These are phyloP conservation scores for Oedothorax gibbosus DNA, from an alignment of 1,140 invertebrate genomes.

Conservation along the genomic window DNA sequence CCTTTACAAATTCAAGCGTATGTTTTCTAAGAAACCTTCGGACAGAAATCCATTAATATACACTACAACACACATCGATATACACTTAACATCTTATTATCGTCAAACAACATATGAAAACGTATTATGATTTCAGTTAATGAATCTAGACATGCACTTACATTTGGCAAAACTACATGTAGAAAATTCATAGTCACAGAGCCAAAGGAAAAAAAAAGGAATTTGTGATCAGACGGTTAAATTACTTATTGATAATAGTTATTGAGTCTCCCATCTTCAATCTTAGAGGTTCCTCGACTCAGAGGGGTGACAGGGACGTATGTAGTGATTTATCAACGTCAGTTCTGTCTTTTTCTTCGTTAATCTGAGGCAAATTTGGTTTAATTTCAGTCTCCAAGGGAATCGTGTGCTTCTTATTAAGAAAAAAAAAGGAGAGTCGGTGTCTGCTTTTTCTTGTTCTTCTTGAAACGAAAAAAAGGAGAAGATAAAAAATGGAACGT, in stretches of 20 bases:
- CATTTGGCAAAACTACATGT: neutral
- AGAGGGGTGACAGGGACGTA: conserved; percentile 26
- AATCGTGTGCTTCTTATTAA: conserved; percentile 30
- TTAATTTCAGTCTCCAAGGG: conserved; percentile 25
- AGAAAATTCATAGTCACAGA: neutral
- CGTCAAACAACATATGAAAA: no score
- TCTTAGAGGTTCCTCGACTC: conserved; percentile 25
- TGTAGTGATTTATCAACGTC: conserved; percentile 31
- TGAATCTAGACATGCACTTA: no score
- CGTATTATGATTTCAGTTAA: no score
- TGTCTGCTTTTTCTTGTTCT: conserved; percentile 9
- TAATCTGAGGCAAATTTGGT: conserved; percentile 37
- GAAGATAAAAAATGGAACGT: neutral
- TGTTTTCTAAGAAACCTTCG: no score
- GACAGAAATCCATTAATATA: no score
- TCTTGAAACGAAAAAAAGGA: neutral
- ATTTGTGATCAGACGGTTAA: conserved; percentile 9
- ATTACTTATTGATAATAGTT: conserved; percentile 55
- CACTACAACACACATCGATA: no score
- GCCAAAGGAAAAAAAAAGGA: neutral
- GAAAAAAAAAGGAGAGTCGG: conserved; percentile 7
- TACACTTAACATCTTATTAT: no score
- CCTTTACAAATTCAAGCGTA: no score
- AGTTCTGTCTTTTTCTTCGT: conserved; percentile 18
- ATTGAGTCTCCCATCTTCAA: conserved; percentile 36